A percentile compares a stretch with the other conserved stretches of the same genome.
phyloP scores from a whole-genome alignment of 2,888 invertebrate species.

The Marronus borbonicus region DNA sequence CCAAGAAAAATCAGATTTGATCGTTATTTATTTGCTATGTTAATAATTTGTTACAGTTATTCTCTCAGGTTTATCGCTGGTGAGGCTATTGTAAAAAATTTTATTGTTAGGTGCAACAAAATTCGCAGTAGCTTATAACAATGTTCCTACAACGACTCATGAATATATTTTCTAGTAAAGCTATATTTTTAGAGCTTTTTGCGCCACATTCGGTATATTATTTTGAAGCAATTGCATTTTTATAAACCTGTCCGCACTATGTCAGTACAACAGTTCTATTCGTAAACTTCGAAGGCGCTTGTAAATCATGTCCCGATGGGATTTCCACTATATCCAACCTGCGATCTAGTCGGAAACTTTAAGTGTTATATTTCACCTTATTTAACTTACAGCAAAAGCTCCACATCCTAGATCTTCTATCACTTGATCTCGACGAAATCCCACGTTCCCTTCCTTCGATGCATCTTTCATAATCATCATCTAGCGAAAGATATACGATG shows the following conservation, averaged over 20 bases:
- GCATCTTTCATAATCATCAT: conserved; percentile 28
- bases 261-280: not conserved
- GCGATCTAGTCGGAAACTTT: not conserved
- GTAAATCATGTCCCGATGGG: not conserved
- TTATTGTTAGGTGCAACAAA: too few relatives aligned
- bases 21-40: too few relatives aligned
- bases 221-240: conserved; percentile 2
- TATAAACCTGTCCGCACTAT: too few relatives aligned
- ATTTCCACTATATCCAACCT: conserved; percentile 2
- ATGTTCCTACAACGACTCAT: too few relatives aligned
- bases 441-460: conserved; percentile 18
- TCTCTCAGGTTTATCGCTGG: too few relatives aligned
- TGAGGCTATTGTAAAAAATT: too few relatives aligned
- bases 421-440: conserved; percentile 14
- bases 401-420: conserved; percentile 12
- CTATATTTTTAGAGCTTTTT: too few relatives aligned
- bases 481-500: not conserved
- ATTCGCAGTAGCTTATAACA: too few relatives aligned
- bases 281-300: not conserved
- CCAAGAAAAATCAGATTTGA: too few relatives aligned
- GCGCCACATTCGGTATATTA: not conserved
- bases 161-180: too few relatives aligned
- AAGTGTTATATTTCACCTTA: conserved; percentile 7
- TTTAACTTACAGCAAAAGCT: not conserved
- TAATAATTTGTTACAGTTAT: too few relatives aligned